A percentile compares a stretch with the other conserved stretches of the same genome.
phyloP scores from a whole-genome alignment of 2,797 vertebrate species.

The Thaleichthys pacificus region DNA sequence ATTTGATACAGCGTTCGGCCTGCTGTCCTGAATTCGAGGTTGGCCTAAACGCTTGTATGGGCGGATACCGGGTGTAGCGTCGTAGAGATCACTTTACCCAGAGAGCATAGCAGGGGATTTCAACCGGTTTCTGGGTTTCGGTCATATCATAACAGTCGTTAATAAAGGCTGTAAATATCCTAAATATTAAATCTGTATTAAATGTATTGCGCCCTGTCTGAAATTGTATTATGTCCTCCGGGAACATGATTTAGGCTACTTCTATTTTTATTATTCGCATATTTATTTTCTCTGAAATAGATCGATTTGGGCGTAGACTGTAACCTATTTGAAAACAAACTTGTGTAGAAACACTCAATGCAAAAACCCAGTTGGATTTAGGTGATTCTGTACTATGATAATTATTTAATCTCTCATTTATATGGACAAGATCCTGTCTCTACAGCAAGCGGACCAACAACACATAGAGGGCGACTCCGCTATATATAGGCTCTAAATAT shows the following conservation, averaged over 20 bases:
- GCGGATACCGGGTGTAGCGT: conserved; percentile 72
- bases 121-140: conserved; percentile 49
- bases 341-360: not conserved
- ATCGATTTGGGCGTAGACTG: conserved; percentile 2
- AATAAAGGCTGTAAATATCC: conserved; percentile 25
- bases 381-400: conserved; percentile 24
- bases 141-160: conserved; percentile 35
- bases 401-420: conserved; percentile 27
- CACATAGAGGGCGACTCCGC: conserved; percentile 72
- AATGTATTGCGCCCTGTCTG: not conserved
- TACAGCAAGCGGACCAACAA: conserved; percentile 57
- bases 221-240: not conserved
- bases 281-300: conserved; percentile 20
- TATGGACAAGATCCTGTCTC: conserved; percentile 7
- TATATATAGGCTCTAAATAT: conserved; percentile 86
- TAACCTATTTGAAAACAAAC: not conserved
- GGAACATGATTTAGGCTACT: not conserved
- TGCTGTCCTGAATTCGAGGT: conserved; percentile 60
- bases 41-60: conserved; percentile 76
- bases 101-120: conserved; percentile 68
- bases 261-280: not conserved
- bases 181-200: not conserved
- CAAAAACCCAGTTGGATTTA: not conserved
- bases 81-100: conserved; percentile 72
- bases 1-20: conserved; percentile 70